These are phyloP conservation scores for Akabosia matsudoensis DNA, from an alignment of 1,140 invertebrate species.

Conservation along the genomic window DNA sequence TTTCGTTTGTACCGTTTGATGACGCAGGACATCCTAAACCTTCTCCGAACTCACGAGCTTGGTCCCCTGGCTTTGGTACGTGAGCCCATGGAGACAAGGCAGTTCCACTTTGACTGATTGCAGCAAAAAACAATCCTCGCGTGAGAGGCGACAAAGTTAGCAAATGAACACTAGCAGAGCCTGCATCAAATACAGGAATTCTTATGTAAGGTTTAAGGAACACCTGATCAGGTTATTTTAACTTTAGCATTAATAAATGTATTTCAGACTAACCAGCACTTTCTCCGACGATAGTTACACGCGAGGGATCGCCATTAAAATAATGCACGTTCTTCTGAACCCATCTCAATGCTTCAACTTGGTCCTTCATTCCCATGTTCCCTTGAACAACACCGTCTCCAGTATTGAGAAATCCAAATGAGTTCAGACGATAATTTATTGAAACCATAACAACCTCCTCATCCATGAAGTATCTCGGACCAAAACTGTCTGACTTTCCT, in stretches of 20 bases:
- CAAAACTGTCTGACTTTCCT: background rate
- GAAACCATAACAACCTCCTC: background rate
- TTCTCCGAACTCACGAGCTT: background rate
- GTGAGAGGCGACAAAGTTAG: background rate
- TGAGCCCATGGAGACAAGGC: background rate
- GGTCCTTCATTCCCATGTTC: constrained; percentile 1
- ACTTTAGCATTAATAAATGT: no score
- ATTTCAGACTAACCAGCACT: no score
- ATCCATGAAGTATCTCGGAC: background rate
- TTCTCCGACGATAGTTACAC: background rate
- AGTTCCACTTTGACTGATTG: background rate
- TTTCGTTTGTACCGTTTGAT: background rate
- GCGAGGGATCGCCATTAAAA: background rate
- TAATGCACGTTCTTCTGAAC: background rate
- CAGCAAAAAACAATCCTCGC: background rate
- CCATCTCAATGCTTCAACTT: background rate
- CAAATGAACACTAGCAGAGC: background rate
- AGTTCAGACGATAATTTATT: background rate
- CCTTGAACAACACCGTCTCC: background rate
- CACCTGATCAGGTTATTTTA: no score
- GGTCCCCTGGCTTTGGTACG: background rate
- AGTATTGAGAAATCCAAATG: constrained; percentile 14
- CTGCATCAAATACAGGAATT: background rate
- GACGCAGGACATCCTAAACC: background rate
- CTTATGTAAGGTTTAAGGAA: no score